Conservation (phyloP, 2,797 vertebrate species). For the Cirrhinus mrigala region DNA sequence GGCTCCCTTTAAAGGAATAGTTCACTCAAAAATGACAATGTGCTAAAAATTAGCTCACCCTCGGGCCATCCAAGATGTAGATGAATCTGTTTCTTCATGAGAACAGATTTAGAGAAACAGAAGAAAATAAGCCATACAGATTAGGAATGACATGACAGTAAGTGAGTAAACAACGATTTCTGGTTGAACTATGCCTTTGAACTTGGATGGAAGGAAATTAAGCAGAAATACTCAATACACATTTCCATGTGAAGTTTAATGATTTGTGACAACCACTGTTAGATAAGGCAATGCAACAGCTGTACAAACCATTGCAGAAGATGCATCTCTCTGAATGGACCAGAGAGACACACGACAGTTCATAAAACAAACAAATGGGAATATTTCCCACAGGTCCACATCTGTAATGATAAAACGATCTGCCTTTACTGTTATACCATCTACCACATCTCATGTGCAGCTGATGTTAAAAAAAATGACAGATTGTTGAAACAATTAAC, state of each 20-base stretch:
- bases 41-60: neutral
- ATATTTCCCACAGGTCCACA: conserved; percentile 7
- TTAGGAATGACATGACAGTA: neutral
- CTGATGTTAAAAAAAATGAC: neutral
- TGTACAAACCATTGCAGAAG: conserved; percentile 55
- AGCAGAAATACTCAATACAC: conserved; percentile 4
- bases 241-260: conserved; percentile 57
- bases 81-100: neutral
- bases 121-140: neutral
- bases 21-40: neutral
- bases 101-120: neutral
- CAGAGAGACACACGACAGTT: neutral
- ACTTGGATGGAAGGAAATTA: neutral
- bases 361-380: conserved; percentile 1
- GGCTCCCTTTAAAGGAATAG: neutral
- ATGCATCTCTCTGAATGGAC: conserved; percentile 40
- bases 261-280: conserved; percentile 50
- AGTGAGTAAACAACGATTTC: neutral
- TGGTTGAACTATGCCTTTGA: neutral
- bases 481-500: neutral
- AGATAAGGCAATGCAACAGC: conserved; percentile 68
- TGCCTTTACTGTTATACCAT: neutral
- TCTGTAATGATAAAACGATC: neutral
- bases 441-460: neutral
- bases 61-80: neutral